phyloP scores from a whole-genome alignment of 1,140 invertebrate genomes.

The Anadara kagoshimensis region DNA sequence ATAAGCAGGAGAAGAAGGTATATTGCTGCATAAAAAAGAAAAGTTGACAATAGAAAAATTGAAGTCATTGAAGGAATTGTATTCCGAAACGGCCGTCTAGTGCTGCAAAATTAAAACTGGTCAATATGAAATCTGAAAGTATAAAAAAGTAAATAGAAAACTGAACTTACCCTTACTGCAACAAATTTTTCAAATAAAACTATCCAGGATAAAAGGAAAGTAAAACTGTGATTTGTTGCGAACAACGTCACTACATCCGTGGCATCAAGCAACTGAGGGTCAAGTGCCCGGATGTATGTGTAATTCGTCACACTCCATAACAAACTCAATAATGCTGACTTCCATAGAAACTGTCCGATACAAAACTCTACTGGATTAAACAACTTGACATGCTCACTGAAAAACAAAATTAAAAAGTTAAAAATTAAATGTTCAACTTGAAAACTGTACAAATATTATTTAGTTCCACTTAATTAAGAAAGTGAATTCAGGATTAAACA shows the following conservation, averaged over 20 bases:
- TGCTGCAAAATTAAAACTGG: too few relatives aligned
- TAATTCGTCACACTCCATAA: slow-evolving; percentile 95
- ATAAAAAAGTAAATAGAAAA: too few relatives aligned
- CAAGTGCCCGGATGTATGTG: slow-evolving; percentile 84
- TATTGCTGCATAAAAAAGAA: too few relatives aligned
- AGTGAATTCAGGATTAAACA: background rate
- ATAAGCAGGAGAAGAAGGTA: too few relatives aligned
- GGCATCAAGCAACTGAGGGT: slow-evolving; percentile 83
- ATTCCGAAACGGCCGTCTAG: too few relatives aligned
- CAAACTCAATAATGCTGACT: slow-evolving; percentile 90
- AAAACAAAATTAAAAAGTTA: slow-evolving; percentile 27
- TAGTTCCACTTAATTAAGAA: background rate
- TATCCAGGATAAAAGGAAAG: slow-evolving; percentile 96
- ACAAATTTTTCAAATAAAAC: slow-evolving; percentile 97
- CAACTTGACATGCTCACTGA: slow-evolving; percentile 61
- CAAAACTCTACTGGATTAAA: slow-evolving; percentile 64
- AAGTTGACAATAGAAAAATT: too few relatives aligned
- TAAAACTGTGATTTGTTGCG: slow-evolving; percentile 93
- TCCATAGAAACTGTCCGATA: slow-evolving; percentile 65
- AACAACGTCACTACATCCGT: slow-evolving; percentile 95
- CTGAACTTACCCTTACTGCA: too few relatives aligned
- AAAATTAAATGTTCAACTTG: too few relatives aligned
- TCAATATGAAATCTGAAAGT: too few relatives aligned
- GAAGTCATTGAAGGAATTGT: too few relatives aligned
- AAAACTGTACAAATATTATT: background rate